phyloP scores from a whole-genome alignment of 53 echinoderm and acorn worm species.

The Echinometra lucunter region DNA sequence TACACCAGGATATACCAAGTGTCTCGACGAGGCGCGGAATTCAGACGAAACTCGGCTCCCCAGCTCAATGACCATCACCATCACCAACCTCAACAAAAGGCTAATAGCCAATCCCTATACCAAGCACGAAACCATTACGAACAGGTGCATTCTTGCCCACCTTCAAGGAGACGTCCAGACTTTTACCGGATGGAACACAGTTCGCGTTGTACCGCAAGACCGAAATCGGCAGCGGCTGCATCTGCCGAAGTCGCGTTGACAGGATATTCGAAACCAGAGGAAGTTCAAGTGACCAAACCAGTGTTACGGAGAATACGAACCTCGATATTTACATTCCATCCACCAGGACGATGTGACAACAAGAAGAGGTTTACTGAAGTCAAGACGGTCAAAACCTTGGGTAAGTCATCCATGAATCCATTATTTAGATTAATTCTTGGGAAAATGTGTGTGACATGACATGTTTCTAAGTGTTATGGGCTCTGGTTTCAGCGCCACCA shows the following conservation, averaged over 20 bases:
- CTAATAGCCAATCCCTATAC: conserved; percentile 8
- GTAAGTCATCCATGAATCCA: conserved; percentile 69
- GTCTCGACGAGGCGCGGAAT: conserved; percentile 77
- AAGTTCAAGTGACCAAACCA: conserved; percentile 55
- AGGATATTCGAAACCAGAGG: conserved; percentile 26
- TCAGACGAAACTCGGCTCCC: conserved; percentile 71
- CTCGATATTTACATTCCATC: conserved; percentile 64
- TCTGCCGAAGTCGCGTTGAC: conserved; percentile 8
- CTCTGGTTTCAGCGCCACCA: too few relatives aligned
- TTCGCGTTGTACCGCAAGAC: conserved; percentile 20
- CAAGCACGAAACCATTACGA: conserved; percentile 39
- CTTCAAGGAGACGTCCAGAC: conserved; percentile 26
- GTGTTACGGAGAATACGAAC: conserved; percentile 52
- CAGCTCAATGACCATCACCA: conserved; percentile 6
- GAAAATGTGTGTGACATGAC: too few relatives aligned
- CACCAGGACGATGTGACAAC: conserved; percentile 16
- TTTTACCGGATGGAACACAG: conserved; percentile 41
- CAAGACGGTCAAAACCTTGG: conserved; percentile 88
- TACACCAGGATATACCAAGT: conserved; percentile 81
- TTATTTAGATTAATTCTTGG: not conserved
- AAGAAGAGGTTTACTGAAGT: conserved; percentile 66
- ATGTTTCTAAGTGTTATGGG: not conserved
- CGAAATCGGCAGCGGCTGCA: not conserved
- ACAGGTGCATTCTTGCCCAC: not conserved
- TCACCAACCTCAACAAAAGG: not conserved